These are phyloP conservation scores for Torymus aiolomorphi DNA, from an alignment of 2,888 invertebrate genomes.

Conservation along the genomic window DNA sequence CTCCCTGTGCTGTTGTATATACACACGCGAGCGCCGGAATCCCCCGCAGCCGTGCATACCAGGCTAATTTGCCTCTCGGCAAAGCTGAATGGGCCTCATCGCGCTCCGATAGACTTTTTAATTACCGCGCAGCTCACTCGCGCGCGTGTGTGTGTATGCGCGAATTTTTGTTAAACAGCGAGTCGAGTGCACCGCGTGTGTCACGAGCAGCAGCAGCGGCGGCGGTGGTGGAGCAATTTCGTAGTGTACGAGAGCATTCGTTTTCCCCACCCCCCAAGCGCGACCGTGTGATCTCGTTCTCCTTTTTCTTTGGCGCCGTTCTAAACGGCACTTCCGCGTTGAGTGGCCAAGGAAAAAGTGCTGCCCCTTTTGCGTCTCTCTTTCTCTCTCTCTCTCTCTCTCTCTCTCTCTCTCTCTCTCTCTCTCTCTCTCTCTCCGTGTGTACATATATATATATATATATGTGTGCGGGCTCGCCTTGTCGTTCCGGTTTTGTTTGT, in stretches of 20 bases:
- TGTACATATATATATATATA: too few species aligned
- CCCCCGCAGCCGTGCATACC: background rate
- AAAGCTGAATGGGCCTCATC: slow-evolving; percentile 39
- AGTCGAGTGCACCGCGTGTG: slow-evolving; percentile 16
- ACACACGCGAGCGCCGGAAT: background rate
- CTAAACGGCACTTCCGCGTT: slow-evolving; percentile 24
- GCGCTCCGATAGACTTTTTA: slow-evolving; percentile 57
- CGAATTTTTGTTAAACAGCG: slow-evolving; percentile 32
- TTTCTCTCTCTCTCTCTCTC: too few species aligned
- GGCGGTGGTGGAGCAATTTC: slow-evolving; percentile 23
- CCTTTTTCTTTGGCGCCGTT: slow-evolving; percentile 15
- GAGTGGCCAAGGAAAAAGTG: slow-evolving; percentile 24
- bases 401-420: too few species aligned
- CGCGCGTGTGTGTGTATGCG: background rate
- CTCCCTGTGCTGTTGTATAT: background rate
- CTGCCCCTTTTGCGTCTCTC: too few species aligned
- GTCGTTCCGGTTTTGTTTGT: too few species aligned
- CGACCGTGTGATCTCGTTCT: background rate
- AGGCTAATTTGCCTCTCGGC: slow-evolving; percentile 35
- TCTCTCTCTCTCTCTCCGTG: too few species aligned
- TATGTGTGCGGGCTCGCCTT: too few species aligned
- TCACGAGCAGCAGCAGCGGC: slow-evolving; percentile 18
- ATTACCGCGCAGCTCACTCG: slow-evolving; percentile 19
- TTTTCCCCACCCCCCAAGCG: slow-evolving; percentile 8
- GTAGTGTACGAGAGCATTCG: slow-evolving; percentile 20